These are phyloP conservation scores for Synanthedon andrenaeformis DNA, from an alignment of 2,888 invertebrate genomes.

Conservation along the genomic window DNA sequence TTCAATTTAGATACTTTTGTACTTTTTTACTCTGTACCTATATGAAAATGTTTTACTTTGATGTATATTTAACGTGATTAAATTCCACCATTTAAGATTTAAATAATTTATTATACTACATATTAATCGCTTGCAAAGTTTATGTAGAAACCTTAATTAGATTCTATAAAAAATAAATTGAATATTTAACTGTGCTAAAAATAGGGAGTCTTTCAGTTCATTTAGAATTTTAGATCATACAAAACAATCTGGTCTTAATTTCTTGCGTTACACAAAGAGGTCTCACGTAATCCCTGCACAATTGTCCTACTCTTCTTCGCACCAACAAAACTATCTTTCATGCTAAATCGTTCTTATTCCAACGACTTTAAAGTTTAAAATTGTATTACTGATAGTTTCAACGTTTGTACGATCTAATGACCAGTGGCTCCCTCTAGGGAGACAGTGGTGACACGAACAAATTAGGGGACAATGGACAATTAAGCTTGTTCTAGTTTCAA, in stretches of 20 bases:
- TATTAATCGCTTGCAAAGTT: too few species aligned
- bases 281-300: neutral
- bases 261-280: neutral
- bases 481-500: slow-evolving; percentile 18
- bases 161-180: too few species aligned
- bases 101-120: too few species aligned
- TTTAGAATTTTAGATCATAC: neutral
- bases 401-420: slow-evolving; percentile 15
- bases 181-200: too few species aligned
- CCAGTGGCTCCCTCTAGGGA: slow-evolving; percentile 18
- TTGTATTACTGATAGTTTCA: neutral
- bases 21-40: too few species aligned
- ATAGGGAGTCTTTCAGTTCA: too few species aligned
- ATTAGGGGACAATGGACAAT: slow-evolving; percentile 37
- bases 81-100: too few species aligned
- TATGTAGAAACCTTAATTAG: too few species aligned
- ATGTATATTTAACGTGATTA: too few species aligned
- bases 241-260: neutral
- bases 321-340: neutral
- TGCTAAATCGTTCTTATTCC: neutral
- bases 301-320: neutral
- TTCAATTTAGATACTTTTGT: too few species aligned
- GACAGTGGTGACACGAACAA: slow-evolving; percentile 31
- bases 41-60: too few species aligned
- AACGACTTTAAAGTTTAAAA: neutral